phyloP scores from a whole-genome alignment of 1,140 invertebrate species.

The Eueides isabella region DNA sequence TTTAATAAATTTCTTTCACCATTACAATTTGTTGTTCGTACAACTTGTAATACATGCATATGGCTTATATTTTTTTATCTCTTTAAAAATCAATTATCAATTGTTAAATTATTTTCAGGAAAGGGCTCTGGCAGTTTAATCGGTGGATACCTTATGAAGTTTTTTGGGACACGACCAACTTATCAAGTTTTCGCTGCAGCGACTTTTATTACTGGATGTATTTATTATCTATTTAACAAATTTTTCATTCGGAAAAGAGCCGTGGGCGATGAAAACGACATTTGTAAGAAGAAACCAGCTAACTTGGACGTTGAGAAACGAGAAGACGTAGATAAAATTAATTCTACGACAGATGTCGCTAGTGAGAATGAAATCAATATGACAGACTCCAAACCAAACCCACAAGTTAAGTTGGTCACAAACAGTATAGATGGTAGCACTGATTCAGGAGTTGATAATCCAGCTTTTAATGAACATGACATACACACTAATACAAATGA shows the following conservation, averaged over 20 bases:
- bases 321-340: constrained; percentile 59
- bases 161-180: constrained; percentile 87
- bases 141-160: constrained; percentile 90
- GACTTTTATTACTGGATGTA: constrained; percentile 84
- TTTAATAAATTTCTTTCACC: no score
- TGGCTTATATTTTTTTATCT: not conserved
- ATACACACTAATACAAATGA: constrained; percentile 31
- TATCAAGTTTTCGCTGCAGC: constrained; percentile 88
- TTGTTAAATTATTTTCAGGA: constrained; percentile 76
- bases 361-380: constrained; percentile 52
- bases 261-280: constrained; percentile 79
- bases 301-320: constrained; percentile 54
- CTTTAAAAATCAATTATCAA: not conserved
- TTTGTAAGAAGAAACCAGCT: constrained; percentile 80
- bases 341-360: constrained; percentile 60
- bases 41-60: no score
- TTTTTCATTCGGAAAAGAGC: constrained; percentile 84
- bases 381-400: constrained; percentile 41
- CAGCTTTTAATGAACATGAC: constrained; percentile 73
- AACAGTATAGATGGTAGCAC: constrained; percentile 72
- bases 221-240: constrained; percentile 88
- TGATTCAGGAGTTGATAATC: constrained; percentile 80
- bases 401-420: constrained; percentile 43
- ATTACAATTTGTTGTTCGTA: not conserved
- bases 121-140: constrained; percentile 90